phyloP scores from a whole-genome alignment of 2,113 vertebrate genomes.

The Protobothrops flavoviridis region DNA sequence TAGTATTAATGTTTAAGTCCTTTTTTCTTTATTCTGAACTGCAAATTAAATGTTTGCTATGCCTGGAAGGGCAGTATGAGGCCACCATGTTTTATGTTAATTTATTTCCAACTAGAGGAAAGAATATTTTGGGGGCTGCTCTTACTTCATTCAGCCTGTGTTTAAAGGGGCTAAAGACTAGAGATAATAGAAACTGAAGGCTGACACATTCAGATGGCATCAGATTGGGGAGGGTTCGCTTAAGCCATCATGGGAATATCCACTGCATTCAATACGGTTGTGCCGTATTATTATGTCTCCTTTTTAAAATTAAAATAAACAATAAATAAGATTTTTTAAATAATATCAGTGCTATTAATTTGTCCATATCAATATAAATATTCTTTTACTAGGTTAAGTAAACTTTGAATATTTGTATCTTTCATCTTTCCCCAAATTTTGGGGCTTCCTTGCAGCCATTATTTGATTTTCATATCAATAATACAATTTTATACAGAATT shows the following conservation, averaged over 20 bases:
- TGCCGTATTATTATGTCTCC: neutral
- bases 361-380: neutral
- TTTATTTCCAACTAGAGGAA: neutral
- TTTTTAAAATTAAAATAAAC: neutral
- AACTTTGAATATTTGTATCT: neutral
- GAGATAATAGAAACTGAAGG: neutral
- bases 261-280: neutral
- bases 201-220: neutral
- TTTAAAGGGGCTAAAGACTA: neutral
- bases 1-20: constrained; percentile 38
- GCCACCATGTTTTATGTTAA: neutral
- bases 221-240: neutral
- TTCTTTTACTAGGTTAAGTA: neutral
- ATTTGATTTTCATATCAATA: neutral
- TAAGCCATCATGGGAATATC: neutral
- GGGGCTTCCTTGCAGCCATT: neutral
- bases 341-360: neutral
- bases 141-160: neutral
- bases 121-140: neutral
- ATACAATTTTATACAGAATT: constrained; percentile 36
- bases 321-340: neutral
- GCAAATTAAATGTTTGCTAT: constrained; percentile 28
- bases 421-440: neutral
- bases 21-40: constrained; percentile 19
- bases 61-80: constrained; percentile 3